These are phyloP conservation scores for Intellagama lesueurii DNA, from an alignment of 2,797 vertebrate genomes.

Conservation along the genomic window DNA sequence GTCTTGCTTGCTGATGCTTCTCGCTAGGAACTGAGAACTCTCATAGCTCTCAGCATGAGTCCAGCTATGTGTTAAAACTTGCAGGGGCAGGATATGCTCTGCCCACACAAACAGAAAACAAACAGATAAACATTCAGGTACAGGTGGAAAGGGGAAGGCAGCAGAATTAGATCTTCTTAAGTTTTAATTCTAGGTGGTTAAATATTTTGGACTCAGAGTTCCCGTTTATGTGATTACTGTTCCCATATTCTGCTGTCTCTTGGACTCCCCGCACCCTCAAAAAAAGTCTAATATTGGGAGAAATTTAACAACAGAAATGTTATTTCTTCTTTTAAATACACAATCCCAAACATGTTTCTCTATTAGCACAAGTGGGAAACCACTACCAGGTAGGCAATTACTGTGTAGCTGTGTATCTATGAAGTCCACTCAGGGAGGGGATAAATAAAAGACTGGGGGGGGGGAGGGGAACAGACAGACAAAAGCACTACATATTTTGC, in stretches of 20 bases:
- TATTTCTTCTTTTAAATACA: neutral
- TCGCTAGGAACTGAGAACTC: conserved; percentile 2
- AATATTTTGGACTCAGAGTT: neutral
- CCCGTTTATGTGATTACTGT: no score
- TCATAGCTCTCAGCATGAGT: neutral
- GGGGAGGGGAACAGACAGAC: no score
- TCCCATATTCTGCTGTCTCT: no score
- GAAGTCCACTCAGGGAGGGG: neutral
- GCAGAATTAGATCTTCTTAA: neutral
- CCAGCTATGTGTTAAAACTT: neutral
- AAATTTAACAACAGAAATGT: neutral
- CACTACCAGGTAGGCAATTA: no score
- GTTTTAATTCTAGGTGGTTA: neutral
- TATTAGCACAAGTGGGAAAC: neutral
- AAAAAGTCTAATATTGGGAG: no score
- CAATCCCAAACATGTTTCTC: neutral
- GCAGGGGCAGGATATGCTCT: neutral
- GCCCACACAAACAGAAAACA: neutral
- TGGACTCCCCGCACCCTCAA: no score
- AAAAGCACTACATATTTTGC: neutral
- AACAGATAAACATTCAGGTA: neutral
- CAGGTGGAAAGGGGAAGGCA: neutral
- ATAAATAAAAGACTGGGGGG: neutral
- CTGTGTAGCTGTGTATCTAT: neutral
- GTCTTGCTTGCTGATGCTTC: conserved; percentile 19